These are phyloP conservation scores for Silurus aristotelis DNA, from an alignment of 2,797 vertebrate species.

Conservation along the genomic window DNA sequence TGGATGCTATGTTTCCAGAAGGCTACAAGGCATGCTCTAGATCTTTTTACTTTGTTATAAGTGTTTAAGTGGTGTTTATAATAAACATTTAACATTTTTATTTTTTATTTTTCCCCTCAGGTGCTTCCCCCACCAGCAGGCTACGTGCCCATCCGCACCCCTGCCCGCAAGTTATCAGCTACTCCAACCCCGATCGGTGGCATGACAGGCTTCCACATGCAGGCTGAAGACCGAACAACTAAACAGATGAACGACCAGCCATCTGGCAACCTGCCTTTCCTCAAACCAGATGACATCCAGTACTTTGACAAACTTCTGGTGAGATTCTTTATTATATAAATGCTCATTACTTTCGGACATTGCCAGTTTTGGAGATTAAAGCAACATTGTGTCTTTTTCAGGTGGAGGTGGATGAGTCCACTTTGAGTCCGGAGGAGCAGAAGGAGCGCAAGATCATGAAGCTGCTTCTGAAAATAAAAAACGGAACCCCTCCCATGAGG, in stretches of 20 bases:
- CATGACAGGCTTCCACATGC: slow-evolving; percentile 99
- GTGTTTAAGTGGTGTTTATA: neutral
- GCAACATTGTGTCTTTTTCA: slow-evolving; percentile 57
- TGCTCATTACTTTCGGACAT: neutral
- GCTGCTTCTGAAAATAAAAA: slow-evolving; percentile 96
- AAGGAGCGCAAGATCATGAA: slow-evolving; percentile 99
- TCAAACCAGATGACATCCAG: slow-evolving; percentile 98
- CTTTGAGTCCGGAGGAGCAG: slow-evolving; percentile 96
- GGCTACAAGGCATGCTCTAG: slow-evolving; percentile 87
- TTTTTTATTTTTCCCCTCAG: slow-evolving; percentile 62
- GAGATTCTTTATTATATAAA: slow-evolving; percentile 51
- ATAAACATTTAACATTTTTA: neutral
- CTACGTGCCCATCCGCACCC: slow-evolving; percentile 96
- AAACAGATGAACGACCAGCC: slow-evolving; percentile 98
- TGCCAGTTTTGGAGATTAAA: neutral
- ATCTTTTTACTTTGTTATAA: neutral
- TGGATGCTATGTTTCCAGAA: slow-evolving; percentile 99
- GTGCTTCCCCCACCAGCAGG: slow-evolving; percentile 96
- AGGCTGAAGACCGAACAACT: slow-evolving; percentile 91
- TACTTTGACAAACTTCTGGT: slow-evolving; percentile 98
- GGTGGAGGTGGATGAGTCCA: slow-evolving; percentile 99
- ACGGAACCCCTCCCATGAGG: slow-evolving; percentile 98
- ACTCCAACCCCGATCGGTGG: slow-evolving; percentile 96
- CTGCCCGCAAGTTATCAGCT: slow-evolving; percentile 93
- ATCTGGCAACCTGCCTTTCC: slow-evolving; percentile 96